Evolutionary conservation across 2,888 invertebrate species (phyloP).

Genomic region (Drosophila anomalata): DNA sequence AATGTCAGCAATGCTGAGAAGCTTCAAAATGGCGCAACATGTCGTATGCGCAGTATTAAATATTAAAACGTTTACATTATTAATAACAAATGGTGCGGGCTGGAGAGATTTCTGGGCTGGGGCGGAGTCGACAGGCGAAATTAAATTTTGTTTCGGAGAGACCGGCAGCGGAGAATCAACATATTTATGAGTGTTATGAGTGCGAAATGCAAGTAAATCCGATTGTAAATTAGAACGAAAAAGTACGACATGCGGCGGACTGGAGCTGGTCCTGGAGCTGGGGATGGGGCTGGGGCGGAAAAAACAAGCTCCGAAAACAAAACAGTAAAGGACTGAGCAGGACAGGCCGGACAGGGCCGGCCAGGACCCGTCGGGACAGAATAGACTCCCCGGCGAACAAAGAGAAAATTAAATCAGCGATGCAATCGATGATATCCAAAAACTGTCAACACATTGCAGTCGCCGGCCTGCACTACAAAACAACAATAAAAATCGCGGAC

Average conservation of each 20-base stretch:
- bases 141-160: constrained; percentile 10
- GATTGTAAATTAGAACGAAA: constrained; percentile 25
- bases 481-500: not conserved
- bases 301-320: not conserved
- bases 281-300: not conserved
- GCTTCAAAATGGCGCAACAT: constrained; percentile 58
- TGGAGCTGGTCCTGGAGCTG: no score
- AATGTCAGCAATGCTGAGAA: constrained; percentile 57
- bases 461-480: not conserved
- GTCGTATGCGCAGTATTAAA: constrained; percentile 74
- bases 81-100: constrained; percentile 40
- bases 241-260: not conserved
- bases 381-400: constrained; percentile 8
- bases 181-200: constrained; percentile 35
- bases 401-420: constrained; percentile 25
- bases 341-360: not conserved
- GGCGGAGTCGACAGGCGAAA: constrained; percentile 15
- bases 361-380: not conserved
- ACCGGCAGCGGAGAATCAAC: constrained; percentile 15
- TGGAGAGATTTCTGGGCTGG: not conserved
- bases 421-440: constrained; percentile 3
- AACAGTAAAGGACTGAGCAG: not conserved
- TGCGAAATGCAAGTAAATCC: constrained; percentile 11
- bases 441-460: constrained; percentile 9
- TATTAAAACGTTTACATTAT: constrained; percentile 73